Conservation (phyloP, 2,113 vertebrate genomes). For the Pedionomus torquatus region DNA sequence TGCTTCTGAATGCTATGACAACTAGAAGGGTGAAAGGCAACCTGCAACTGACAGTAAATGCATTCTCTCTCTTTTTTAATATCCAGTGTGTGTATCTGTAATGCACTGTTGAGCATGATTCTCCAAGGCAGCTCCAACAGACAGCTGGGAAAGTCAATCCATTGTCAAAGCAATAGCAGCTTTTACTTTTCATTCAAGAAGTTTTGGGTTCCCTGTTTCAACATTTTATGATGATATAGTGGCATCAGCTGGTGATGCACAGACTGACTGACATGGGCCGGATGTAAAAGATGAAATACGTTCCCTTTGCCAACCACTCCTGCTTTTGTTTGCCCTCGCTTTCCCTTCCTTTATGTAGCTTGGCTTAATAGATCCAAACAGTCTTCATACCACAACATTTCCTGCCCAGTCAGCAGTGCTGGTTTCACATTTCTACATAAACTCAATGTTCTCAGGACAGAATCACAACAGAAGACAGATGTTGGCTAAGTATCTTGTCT, state of each 20-base stretch:
- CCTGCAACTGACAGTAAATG: background rate
- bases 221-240: background rate
- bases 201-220: background rate
- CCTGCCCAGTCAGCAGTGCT: background rate
- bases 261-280: background rate
- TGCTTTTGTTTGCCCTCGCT: background rate
- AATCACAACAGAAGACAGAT: background rate
- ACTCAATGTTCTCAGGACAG: background rate
- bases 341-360: background rate
- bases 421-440: background rate
- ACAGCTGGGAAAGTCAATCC: background rate
- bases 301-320: background rate
- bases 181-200: background rate
- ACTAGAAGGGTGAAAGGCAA: background rate
- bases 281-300: background rate
- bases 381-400: background rate
- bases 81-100: background rate
- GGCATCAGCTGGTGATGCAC: background rate
- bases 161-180: background rate
- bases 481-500: background rate
- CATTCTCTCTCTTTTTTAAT: background rate
- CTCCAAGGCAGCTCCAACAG: background rate
- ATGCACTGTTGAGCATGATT: background rate
- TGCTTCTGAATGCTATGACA: conserved; percentile 9
- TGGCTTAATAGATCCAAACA: background rate